Evolutionary conservation across 2,797 vertebrate species (phyloP).

Genomic region (Heterohyrax brucei): DNA sequence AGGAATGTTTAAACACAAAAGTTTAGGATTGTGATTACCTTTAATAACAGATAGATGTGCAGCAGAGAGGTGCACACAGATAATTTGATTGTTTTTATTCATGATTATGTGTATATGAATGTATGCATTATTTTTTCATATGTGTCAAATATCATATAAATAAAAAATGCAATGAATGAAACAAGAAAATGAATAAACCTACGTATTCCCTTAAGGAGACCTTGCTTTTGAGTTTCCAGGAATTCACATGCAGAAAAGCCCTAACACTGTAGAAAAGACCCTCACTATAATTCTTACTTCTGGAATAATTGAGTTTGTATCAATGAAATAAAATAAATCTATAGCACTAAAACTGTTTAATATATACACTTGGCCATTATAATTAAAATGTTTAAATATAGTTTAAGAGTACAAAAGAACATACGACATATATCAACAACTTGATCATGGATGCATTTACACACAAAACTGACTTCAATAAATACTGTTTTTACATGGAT

Average conservation of each 20-base stretch:
- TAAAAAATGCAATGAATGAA: neutral
- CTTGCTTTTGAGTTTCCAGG: neutral
- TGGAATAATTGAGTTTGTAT: neutral
- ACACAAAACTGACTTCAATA: neutral
- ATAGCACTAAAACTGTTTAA: neutral
- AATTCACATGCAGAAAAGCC: neutral
- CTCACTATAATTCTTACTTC: neutral
- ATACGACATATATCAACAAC: neutral
- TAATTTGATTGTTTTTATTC: neutral
- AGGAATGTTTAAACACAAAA: constrained; percentile 10
- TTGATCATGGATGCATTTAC: neutral
- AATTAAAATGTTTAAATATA: constrained; percentile 11
- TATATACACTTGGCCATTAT: neutral
- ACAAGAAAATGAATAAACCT: neutral
- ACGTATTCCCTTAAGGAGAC: neutral
- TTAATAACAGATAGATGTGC: neutral
- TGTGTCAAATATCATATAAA: constrained; percentile 18
- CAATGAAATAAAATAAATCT: constrained; percentile 7
- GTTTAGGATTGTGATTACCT: neutral
- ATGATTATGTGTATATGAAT: neutral
- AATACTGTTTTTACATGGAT: neutral
- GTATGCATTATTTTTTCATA: neutral
- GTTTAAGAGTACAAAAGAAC: neutral
- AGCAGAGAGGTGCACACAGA: neutral
- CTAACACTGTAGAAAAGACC: neutral